Percentiles rank a stretch among this genome's conserved stretches.
phyloP scores from a whole-genome alignment of 2,888 invertebrate genomes.

The Blera fallax region DNA sequence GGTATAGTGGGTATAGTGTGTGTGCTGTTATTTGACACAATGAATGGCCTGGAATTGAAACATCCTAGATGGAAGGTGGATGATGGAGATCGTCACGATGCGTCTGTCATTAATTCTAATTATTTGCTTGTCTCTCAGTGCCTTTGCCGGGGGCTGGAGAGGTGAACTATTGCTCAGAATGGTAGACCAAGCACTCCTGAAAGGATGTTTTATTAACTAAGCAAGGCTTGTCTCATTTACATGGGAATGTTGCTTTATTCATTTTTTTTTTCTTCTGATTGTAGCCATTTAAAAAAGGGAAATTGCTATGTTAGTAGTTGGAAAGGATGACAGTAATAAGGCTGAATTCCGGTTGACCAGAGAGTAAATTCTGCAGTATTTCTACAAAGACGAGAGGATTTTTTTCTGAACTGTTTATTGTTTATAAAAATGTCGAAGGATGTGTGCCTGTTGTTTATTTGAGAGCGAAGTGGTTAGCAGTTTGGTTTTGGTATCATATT shows the following conservation, averaged over 20 bases:
- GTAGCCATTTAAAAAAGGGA: background rate
- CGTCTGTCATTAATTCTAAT: conserved; percentile 29
- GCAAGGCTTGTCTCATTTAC: background rate
- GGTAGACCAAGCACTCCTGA: background rate
- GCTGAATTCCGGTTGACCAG: conserved; percentile 5
- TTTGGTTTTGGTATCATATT: too few species aligned
- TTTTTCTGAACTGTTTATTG: background rate
- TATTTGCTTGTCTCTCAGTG: conserved; percentile 13
- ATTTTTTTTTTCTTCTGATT: background rate
- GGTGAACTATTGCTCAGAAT: background rate
- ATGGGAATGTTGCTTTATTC: background rate
- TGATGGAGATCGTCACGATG: conserved; percentile 8
- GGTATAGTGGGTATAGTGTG: conserved; percentile 13
- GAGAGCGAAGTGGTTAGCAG: too few species aligned
- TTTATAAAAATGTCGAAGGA: too few species aligned
- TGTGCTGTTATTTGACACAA: background rate
- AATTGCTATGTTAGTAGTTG: background rate
- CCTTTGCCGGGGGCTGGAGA: too few species aligned
- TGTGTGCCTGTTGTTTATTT: too few species aligned
- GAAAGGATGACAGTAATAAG: background rate
- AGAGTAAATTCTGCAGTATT: conserved; percentile 16
- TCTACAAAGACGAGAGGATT: background rate
- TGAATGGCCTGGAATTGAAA: conserved; percentile 10
- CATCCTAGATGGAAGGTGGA: background rate
- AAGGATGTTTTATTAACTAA: conserved; percentile 9